These are phyloP conservation scores for Ictidomys tridecemlineatus DNA, from an alignment of 2,113 vertebrate genomes.

Conservation along the genomic window DNA sequence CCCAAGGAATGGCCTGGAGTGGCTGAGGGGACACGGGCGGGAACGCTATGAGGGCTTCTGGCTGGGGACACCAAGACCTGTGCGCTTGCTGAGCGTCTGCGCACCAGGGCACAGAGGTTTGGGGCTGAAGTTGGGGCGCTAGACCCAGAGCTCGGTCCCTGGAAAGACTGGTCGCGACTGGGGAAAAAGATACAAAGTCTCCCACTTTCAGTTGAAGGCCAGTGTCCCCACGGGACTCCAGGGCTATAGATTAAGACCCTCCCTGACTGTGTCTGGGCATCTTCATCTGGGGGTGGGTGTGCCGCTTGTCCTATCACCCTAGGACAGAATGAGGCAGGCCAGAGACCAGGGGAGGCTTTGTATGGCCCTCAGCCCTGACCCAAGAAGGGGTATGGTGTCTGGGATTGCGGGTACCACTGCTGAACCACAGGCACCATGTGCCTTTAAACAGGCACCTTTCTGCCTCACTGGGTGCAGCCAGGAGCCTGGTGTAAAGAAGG, in stretches of 20 bases:
- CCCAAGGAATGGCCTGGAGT: neutral
- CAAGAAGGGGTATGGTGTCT: neutral
- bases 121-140: accelerated
- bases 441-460: neutral
- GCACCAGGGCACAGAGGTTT: no score
- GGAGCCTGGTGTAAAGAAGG: neutral
- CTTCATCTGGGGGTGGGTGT: neutral
- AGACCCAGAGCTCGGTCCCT: accelerated
- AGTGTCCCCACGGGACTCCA: neutral
- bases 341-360: neutral
- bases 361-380: neutral
- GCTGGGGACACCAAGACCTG: neutral
- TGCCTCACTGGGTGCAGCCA: neutral
- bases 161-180: neutral
- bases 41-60: no score
- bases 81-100: no score
- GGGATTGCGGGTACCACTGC: neutral
- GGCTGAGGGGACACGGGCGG: neutral
- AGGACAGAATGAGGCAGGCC: neutral
- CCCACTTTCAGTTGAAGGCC: neutral
- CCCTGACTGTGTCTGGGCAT: neutral
- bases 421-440: neutral
- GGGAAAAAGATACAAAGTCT: neutral
- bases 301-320: neutral
- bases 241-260: neutral